A percentile compares a stretch with the other conserved stretches of the same genome.
These are phyloP conservation scores for Ibidorhyncha struthersii DNA, from an alignment of 2,113 vertebrate species.

Conservation along the genomic window DNA sequence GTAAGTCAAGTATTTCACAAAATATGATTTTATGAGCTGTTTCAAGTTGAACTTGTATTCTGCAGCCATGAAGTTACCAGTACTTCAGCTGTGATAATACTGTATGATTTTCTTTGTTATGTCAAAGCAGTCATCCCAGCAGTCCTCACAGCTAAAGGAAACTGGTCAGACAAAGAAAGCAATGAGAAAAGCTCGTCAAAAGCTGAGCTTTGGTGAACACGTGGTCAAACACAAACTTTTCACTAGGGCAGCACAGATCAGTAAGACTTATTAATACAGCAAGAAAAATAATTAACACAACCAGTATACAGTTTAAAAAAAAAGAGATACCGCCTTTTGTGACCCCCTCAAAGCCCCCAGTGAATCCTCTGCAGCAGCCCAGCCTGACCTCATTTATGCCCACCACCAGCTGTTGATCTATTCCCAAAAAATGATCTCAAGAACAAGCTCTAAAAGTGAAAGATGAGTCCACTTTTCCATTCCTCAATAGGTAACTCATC, in stretches of 20 bases:
- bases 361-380: not conserved
- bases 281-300: constrained; percentile 1
- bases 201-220: not conserved
- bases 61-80: not conserved
- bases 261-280: not conserved
- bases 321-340: rapidly evolving
- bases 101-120: constrained; percentile 7
- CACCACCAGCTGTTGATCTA: not conserved
- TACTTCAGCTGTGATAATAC: not conserved
- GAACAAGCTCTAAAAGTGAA: not conserved
- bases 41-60: not conserved
- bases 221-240: not conserved
- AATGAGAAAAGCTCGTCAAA: not conserved
- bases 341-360: not conserved
- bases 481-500: not conserved
- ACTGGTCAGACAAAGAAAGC: not conserved
- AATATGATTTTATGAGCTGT: not conserved
- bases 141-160: not conserved
- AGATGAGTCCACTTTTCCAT: not conserved
- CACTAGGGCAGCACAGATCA: not conserved
- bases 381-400: not conserved
- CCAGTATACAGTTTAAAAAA: not conserved
- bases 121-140: not conserved
- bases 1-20: not conserved
- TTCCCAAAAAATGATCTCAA: not conserved